Base-by-base conservation (phyloP, 1,140 invertebrate genomes). In the Bradysia coprophila region DNA sequence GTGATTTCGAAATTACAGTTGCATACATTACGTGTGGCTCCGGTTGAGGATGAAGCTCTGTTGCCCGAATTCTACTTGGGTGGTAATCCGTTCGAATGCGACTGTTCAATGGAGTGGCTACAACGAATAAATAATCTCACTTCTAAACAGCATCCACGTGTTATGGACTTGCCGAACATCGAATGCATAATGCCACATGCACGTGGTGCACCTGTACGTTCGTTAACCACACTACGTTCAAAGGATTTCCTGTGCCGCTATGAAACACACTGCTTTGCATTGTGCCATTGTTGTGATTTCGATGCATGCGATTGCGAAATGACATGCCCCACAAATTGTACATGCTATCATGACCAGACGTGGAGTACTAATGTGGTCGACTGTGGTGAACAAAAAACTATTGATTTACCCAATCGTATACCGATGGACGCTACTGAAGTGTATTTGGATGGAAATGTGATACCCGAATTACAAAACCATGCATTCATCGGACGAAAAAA, bases 271-370 rank as follows among this genome's bases (percentile, higher is more conserved):
- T 93, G 89, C 65, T 92, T 92, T 61, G 80, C 88, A 15, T 63
- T 91, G 37, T 94, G 89, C 55, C 85, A 89, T 51, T 94, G 89
- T 62, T 93, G 89, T 56, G 88, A 93, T 51, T 92, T 89, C 56
- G 87, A 92, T 56, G 87, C 86, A 38, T 94, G 89, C 61, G 89
- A 93, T 61, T 93, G 89, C 62, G 85, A 91, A 64, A 92, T 92
- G 86, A 89, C 81, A 3, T 94, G 88, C 53, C 89, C 89, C 2
- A 72, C 74, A 46, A 87, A 89, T 54, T 94, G 88, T 64, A 81
- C 81, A 44, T 94, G 88, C 55, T 92, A 89, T 60, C 81, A 89
- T 63, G 87, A 92, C 53, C 81, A 86, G 56, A 81, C 86, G 13
- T 92, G 88, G 87, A 83, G 81, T 45, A 85, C 82, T 21, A 92